Evolutionary conservation across 1,140 invertebrate genomes (phyloP).

Genomic region (Luehdorfia chinensis): DNA sequence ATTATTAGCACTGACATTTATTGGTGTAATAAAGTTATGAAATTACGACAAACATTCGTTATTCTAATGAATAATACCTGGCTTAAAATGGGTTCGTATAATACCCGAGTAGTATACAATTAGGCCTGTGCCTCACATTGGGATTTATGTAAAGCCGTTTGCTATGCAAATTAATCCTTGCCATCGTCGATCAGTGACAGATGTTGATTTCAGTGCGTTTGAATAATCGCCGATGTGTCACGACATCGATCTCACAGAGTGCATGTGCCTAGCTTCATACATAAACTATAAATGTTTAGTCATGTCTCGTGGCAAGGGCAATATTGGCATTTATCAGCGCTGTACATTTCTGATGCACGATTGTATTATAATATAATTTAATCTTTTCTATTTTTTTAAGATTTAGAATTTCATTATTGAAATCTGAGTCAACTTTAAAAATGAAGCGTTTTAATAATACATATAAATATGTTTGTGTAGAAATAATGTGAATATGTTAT

Average conservation of each 20-base stretch:
- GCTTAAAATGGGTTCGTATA: conserved; percentile 21
- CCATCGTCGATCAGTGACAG: conserved; percentile 48
- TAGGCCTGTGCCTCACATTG: conserved; percentile 37
- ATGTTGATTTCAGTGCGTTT: conserved; percentile 52
- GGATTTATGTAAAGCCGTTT: conserved; percentile 55
- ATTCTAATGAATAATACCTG: conserved; percentile 18
- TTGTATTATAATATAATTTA: no score
- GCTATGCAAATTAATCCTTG: conserved; percentile 53
- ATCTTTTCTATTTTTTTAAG: no score
- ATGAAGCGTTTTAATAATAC: no score
- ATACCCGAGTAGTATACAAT: conserved; percentile 37
- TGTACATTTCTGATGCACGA: background rate
- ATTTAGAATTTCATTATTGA: no score
- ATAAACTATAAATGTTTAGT: conserved; percentile 10
- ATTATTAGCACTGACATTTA: no score
- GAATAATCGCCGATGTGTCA: conserved; percentile 50
- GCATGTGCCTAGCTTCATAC: conserved; percentile 14
- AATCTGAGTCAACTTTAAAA: background rate
- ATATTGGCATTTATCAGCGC: background rate
- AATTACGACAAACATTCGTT: conserved; percentile 5
- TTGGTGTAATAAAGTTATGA: no score
- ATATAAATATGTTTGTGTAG: no score
- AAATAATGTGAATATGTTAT: no score
- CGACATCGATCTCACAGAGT: conserved; percentile 23
- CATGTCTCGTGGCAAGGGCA: conserved; percentile 6